Conservation (phyloP, 2,113 vertebrate species). For the Thomomys bottae region DNA sequence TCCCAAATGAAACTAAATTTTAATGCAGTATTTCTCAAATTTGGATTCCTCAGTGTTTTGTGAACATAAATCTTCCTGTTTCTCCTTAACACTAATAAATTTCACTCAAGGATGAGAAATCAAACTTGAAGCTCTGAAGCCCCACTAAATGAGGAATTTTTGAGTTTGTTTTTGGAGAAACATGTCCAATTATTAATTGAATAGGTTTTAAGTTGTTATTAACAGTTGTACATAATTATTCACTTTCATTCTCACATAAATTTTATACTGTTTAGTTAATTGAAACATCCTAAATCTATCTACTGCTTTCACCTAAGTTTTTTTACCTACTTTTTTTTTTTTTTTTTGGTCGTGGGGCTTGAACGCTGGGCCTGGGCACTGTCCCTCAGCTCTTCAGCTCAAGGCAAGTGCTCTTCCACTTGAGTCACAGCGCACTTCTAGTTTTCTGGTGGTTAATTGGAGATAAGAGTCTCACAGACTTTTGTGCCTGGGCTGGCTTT, state of each 20-base stretch:
- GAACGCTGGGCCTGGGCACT: too few relatives aligned
- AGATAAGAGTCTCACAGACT: too few relatives aligned
- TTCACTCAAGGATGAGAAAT: neutral
- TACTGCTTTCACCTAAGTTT: neutral
- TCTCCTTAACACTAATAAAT: constrained; percentile 15
- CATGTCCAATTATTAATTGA: constrained; percentile 36
- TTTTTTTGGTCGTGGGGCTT: too few relatives aligned
- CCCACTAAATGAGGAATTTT: neutral
- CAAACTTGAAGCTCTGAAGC: neutral
- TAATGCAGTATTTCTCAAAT: constrained; percentile 23
- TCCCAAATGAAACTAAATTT: constrained; percentile 7
- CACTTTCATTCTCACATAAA: neutral
- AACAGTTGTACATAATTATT: neutral
- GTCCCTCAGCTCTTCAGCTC: too few relatives aligned
- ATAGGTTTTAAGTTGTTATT: constrained; percentile 26
- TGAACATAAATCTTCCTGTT: constrained; percentile 7
- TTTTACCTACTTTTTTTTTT: too few relatives aligned
- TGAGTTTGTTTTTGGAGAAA: constrained; percentile 8
- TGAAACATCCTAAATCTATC: neutral
- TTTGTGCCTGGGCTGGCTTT: too few relatives aligned
- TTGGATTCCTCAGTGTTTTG: neutral
- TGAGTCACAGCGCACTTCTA: too few relatives aligned
- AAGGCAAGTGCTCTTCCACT: too few relatives aligned
- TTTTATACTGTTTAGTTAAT: neutral
- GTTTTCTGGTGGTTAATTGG: too few relatives aligned